Base-by-base conservation (phyloP, 2,113 vertebrate genomes). In the Platanista minor region DNA sequence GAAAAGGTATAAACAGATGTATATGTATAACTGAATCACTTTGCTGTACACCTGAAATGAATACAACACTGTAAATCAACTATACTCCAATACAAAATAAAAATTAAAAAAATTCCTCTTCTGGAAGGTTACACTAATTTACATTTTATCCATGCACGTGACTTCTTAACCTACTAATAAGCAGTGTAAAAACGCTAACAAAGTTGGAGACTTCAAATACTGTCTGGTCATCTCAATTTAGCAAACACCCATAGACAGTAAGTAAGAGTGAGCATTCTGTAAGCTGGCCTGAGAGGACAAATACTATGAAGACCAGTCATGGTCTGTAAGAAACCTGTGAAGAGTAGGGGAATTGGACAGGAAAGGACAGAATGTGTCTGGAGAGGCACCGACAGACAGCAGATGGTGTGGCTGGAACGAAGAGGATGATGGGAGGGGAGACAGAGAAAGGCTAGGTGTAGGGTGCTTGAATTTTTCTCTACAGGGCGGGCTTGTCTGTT, bases 271-370 rank as follows among this genome's bases (percentile, higher is more conserved):
- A 61, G 13, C 12, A 6, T 64, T 46, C 13, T 69, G 62, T 7
- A 67, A 71, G 33, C 21, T 46, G 27, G 43, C 8, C 59, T 27
- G 8, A 93, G 52, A 88, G 54, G 18, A 66, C 52, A 23, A 25
- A 27, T 12, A 9, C 36, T n/a, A 3, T 3, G 59, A 39, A 62
- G 82, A 78, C 3, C 21, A 61, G n/a, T 31, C 52, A 6, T 12
- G 27, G 33, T 61, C 46, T 49, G 18, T 39, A 29, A 62, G 66
- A 46, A 36, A 12, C 77, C 36, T 9, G 6, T 20, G 20, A 6
- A 0, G 31, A 10, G n/a, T 59, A 9, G 10, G 36, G 14, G 18
- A 21, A 6, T 5, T 14, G 25, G 52, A 17, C 15, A 3, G 12
- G 7, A 21, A 46, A 66, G 54, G 25, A 36, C 9, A 39, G 62